phyloP scores from a whole-genome alignment of 1,140 invertebrate species.

The Drosophila nannoptera region DNA sequence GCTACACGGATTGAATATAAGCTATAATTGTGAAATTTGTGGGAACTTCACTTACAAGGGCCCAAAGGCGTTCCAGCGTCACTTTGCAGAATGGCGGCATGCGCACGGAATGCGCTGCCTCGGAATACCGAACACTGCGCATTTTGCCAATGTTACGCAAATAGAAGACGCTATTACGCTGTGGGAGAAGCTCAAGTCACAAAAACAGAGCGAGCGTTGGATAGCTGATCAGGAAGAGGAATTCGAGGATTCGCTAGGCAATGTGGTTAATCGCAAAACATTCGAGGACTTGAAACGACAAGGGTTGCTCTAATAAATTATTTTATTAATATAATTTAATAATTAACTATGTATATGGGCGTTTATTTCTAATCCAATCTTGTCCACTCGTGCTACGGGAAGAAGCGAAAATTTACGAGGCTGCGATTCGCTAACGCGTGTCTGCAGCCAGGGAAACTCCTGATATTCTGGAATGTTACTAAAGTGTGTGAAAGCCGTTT shows the following conservation, averaged over 20 bases:
- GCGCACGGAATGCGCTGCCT: conserved; percentile 99
- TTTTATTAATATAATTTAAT: conserved; percentile 8
- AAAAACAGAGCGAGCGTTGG: conserved; percentile 97
- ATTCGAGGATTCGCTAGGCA: conserved; percentile 98
- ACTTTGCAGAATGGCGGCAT: conserved; percentile 99
- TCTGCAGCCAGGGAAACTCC: conserved; percentile 72
- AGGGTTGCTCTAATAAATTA: conserved; percentile 88
- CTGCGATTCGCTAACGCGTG: background rate
- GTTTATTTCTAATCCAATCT: conserved; percentile 56
- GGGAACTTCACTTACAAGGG: conserved; percentile 99
- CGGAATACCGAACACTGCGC: conserved; percentile 99
- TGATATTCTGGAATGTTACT: conserved; percentile 66
- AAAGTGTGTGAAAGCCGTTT: conserved; percentile 53
- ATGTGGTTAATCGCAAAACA: conserved; percentile 99
- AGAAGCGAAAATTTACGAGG: conserved; percentile 31
- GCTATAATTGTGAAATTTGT: conserved; percentile 99
- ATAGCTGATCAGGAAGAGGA: conserved; percentile 98
- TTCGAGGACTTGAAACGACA: conserved; percentile 99
- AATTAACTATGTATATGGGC: conserved; percentile 41
- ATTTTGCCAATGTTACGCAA: conserved; percentile 99
- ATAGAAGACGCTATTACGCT: conserved; percentile 98
- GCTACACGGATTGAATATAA: conserved; percentile 98
- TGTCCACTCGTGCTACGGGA: conserved; percentile 46
- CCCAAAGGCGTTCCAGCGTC: conserved; percentile 99
- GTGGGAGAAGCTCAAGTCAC: conserved; percentile 97